Percentiles rank a stretch among this genome's conserved stretches.
Conservation (phyloP, 2,797 vertebrate genomes). For the Macroramphosus scolopax region DNA sequence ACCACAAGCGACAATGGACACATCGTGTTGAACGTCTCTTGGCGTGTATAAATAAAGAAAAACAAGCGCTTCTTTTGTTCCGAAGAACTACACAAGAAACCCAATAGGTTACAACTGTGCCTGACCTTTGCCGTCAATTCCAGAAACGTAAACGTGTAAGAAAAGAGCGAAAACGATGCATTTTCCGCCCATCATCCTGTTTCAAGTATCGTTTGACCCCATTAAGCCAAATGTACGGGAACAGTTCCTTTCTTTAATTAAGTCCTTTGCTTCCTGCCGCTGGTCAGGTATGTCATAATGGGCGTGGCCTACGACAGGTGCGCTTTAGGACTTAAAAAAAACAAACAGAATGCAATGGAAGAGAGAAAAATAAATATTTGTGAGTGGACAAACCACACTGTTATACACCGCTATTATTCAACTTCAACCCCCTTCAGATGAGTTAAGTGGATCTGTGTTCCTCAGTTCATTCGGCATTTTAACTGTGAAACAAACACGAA, state of each 20-base stretch:
- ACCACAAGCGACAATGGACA: not conserved
- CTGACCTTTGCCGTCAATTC: slow-evolving; percentile 56
- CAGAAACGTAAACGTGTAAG: slow-evolving; percentile 20
- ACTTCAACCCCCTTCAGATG: too few relatives aligned
- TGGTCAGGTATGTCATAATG: slow-evolving; percentile 27
- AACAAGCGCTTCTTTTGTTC: accelerated
- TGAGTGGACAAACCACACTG: accelerated
- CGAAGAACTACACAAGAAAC: not conserved
- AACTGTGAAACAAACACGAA: too few relatives aligned
- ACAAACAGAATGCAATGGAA: not conserved
- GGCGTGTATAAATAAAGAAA: not conserved
- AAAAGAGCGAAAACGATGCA: slow-evolving; percentile 4
- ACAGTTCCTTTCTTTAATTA: not conserved
- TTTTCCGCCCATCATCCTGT: slow-evolving; percentile 37
- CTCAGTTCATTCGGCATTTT: too few relatives aligned
- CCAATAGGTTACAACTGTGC: not conserved
- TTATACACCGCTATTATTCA: too few relatives aligned
- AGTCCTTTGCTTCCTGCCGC: not conserved
- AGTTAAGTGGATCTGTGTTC: too few relatives aligned
- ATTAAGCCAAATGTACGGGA: not conserved
- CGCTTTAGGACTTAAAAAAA: not conserved
- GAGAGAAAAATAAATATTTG: not conserved
- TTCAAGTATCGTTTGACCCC: not conserved
- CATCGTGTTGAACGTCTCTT: not conserved
- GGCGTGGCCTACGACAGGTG: slow-evolving; percentile 44